Conservation (phyloP, 2,797 vertebrate genomes). For the Macropodus opercularis region DNA sequence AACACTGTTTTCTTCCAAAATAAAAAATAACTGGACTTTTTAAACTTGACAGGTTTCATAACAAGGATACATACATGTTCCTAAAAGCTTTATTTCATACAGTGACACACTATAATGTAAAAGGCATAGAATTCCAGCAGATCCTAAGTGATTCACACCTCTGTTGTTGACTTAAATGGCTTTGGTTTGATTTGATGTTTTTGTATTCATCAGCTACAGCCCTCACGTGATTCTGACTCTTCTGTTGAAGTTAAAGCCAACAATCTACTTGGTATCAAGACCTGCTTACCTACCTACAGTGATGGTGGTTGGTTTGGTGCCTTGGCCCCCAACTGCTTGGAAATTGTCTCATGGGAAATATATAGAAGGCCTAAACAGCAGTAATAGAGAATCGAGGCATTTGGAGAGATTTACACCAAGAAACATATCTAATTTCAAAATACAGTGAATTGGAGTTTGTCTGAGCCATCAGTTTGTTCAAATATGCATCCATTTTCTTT, state of each 20-base stretch:
- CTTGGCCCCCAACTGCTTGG: too few relatives aligned
- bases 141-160: background rate
- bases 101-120: constrained; percentile 3
- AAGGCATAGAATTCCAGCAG: background rate
- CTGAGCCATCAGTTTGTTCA: constrained; percentile 7
- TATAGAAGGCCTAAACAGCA: background rate
- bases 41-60: background rate
- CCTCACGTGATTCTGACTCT: background rate
- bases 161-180: background rate
- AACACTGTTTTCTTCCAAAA: constrained; percentile 28
- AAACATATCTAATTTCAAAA: background rate
- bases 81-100: background rate
- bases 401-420: background rate
- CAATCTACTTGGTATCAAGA: background rate
- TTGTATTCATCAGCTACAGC: background rate
- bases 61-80: background rate
- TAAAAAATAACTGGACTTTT: background rate
- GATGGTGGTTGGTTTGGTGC: background rate
- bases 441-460: background rate
- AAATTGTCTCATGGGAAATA: background rate
- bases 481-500: constrained; percentile 20
- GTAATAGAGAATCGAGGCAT: background rate
- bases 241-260: background rate
- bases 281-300: background rate
- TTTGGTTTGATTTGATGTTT: background rate